These are phyloP conservation scores for Lasius fuliginosus DNA, from an alignment of 2,888 invertebrate species.

Conservation along the genomic window DNA sequence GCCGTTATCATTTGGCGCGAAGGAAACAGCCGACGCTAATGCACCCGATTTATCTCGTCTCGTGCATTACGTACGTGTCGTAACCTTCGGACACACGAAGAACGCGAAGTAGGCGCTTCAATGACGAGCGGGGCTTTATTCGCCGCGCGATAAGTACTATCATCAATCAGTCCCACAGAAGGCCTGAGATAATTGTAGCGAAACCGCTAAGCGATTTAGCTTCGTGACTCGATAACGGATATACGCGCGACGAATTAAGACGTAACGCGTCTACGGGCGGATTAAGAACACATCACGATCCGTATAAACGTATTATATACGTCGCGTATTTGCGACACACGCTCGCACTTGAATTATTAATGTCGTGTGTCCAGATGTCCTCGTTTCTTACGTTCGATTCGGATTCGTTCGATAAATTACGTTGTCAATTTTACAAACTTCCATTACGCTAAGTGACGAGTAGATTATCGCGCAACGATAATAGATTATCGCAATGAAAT, in stretches of 20 bases:
- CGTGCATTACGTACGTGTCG: conserved; percentile 11
- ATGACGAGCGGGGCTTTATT: conserved; percentile 46
- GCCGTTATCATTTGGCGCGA: conserved; percentile 9
- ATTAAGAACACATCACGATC: conserved; percentile 22
- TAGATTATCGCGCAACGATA: conserved; percentile 18
- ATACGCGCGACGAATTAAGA: conserved; percentile 34
- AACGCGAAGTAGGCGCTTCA: conserved; percentile 25
- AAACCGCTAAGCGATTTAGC: conserved; percentile 51
- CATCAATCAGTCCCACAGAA: conserved; percentile 54
- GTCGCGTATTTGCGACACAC: not conserved
- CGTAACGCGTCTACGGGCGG: conserved; percentile 1
- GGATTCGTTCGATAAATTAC: not conserved
- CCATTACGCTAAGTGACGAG: conserved; percentile 4
- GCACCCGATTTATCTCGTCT: conserved; percentile 2
- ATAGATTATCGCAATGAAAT: conserved; percentile 3
- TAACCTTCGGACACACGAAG: conserved; percentile 41
- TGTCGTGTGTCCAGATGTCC: not conserved
- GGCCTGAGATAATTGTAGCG: conserved; percentile 58
- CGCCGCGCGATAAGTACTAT: conserved; percentile 48
- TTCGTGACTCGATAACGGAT: conserved; percentile 52
- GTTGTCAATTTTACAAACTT: conserved; percentile 11
- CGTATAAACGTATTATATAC: too few species aligned
- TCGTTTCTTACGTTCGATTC: conserved; percentile 28
- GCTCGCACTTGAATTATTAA: not conserved
- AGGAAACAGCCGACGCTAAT: conserved; percentile 11